Evolutionary conservation across 2,797 vertebrate genomes (phyloP), one percentile per base, ranked within the genome.

Genomic region (Pogonophryne albipinna): DNA sequence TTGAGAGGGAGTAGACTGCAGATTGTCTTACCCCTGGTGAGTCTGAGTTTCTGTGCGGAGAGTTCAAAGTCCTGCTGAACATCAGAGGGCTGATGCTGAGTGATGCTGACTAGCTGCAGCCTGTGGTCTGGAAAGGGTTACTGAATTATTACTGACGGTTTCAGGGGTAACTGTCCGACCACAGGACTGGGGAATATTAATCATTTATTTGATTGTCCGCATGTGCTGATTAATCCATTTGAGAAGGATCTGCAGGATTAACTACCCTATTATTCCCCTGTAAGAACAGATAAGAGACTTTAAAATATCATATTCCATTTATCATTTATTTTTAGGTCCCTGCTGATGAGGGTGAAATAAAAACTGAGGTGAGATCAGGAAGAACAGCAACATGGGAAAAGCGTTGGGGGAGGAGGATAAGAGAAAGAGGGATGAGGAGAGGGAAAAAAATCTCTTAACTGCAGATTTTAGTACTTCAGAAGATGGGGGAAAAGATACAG

Each of bases 211-310:
- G 95, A 95, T 96, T 95, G 95, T 95, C 94, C 84, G 92, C 93
- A 92, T 95, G 94, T 94, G 95, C 94, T 95, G 95, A 95, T 96
- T 95, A 96, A 96, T 96, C 95, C 95, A 93, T 95, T 93, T 95
- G 94, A 94, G 94, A 80, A 89, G 92, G 94, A 95, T 93, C 93
- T 92, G 91, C 92, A 95, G 95, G 94, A 96, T 96, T 95, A 95
- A 95, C 94, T 95, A 95, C 91, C 94, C 94, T 92, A 95, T 95
- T 96, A 95, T 95, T 94, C 91, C 92, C 91, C 85, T 91, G 92
- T 93, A 95, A 91, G 95, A 95, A 91, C 93, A 95, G 94, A 94
- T 95, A 95, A 92, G 95, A 86, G 95, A 86, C 93, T 95, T 95
- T 95, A 95, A 95, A 95, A 95, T 95, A 95, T 95, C 94, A 93